phyloP scores from a whole-genome alignment of 92 coral and sea anemone species.

The Epizoanthus rinbou region DNA sequence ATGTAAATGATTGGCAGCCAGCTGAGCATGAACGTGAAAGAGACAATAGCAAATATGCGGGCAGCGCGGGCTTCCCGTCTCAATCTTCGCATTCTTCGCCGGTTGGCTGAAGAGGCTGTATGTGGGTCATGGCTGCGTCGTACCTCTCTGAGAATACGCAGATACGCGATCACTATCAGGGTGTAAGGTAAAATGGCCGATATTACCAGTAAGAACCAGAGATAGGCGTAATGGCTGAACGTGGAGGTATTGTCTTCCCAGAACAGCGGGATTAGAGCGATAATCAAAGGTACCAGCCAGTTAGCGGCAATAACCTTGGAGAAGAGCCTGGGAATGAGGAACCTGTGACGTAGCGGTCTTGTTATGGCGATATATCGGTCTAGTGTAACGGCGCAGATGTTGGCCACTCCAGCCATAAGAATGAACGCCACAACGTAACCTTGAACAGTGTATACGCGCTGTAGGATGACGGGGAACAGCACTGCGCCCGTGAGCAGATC shows the following conservation, averaged over 20 bases:
- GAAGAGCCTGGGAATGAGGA: constrained; percentile 55
- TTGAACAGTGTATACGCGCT: constrained; percentile 47
- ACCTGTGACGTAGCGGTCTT: constrained; percentile 55
- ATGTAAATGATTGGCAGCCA: constrained; percentile 74
- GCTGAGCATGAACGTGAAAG: constrained; percentile 60
- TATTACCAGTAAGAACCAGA: constrained; percentile 50
- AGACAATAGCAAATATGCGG: constrained; percentile 61
- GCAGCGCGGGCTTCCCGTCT: constrained; percentile 71
- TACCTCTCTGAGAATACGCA: constrained; percentile 50
- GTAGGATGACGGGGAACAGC: constrained; percentile 58
- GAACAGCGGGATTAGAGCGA: constrained; percentile 63
- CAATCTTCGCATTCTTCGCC: constrained; percentile 44
- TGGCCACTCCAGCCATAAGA: constrained; percentile 71
- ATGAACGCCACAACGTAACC: constrained; percentile 63
- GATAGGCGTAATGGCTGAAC: constrained; percentile 54
- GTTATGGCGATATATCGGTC: constrained; percentile 70
- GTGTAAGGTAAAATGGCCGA: constrained; percentile 62
- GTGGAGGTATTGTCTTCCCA: constrained; percentile 55
- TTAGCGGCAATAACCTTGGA: constrained; percentile 48
- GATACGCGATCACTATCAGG: constrained; percentile 55
- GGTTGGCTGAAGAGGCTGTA: constrained; percentile 17
- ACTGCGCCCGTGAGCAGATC: constrained; percentile 70
- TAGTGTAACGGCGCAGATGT: constrained; percentile 70
- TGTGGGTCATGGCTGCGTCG: constrained; percentile 49
- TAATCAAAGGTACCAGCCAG: constrained; percentile 57